These are phyloP conservation scores for Delphinus delphis DNA, from an alignment of 2,113 vertebrate species.

Conservation along the genomic window DNA sequence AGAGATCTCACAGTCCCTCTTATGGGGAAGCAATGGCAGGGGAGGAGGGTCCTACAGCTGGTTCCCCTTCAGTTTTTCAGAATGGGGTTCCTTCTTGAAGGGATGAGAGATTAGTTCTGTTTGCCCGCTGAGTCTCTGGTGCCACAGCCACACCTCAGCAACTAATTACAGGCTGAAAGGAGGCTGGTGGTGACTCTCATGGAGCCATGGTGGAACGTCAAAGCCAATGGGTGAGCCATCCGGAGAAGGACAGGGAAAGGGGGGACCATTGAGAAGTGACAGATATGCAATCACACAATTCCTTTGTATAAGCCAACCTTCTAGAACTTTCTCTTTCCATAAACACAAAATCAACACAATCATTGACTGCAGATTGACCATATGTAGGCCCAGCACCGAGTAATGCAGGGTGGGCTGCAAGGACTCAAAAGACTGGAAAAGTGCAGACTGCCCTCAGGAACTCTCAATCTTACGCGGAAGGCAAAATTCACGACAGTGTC, in stretches of 20 bases:
- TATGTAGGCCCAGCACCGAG: not conserved
- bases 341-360: not conserved
- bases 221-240: not conserved
- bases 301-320: not conserved
- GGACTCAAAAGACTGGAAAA: not conserved
- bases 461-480: not conserved
- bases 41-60: not conserved
- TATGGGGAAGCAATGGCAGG: not conserved
- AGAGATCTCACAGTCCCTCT: too few relatives aligned
- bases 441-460: accelerated
- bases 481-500: not conserved
- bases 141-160: not conserved
- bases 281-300: not conserved
- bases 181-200: not conserved
- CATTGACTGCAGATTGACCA: not conserved
- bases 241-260: not conserved
- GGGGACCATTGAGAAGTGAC: not conserved
- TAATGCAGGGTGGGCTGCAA: not conserved
- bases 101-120: not conserved
- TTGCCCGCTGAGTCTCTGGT: not conserved
- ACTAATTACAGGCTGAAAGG: not conserved
- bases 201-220: not conserved
- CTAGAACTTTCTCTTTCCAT: conserved; percentile 15
- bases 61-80: not conserved
- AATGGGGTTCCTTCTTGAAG: not conserved